Evolutionary conservation across 1,140 invertebrate species (phyloP), one percentile per base, ranked within the genome.

Genomic region (Megathymus violae): DNA sequence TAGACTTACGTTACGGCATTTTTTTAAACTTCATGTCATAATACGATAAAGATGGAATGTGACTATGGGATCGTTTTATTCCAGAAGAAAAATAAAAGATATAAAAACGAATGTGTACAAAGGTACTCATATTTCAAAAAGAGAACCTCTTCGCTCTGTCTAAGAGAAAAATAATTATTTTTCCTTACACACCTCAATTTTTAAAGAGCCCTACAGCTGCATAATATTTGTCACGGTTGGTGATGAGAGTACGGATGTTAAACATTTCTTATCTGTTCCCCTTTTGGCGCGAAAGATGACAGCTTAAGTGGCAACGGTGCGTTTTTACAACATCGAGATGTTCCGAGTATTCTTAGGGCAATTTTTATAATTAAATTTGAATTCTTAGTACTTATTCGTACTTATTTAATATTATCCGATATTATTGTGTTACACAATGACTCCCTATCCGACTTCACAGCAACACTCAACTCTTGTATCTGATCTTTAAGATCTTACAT

Each of bases 231-330:
- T 34, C 54, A 58, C 54, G 56, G 43, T 38, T 47, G 11, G 11
- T 25, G 54, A 47, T 34, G 11, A 52, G 43, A 59, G 56, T 25
- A 25, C 17, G 41, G 38, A 56, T 36, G 27, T 47, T n/a, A 36
- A 15, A 44, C 43, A 47, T 34, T 46, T 59, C 31, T 59, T 59
- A 59, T 59, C 56, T 59, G 43, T 59, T 22, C 43, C 56, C 56
- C 56, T 59, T 59, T 59, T 59, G 43, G 56, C 56, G 56, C 56
- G 56, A 59, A 59, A 47, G 38, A 47, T 59, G 56, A 27, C 56
- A 47, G 43, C 47, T 31, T 44, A 34, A 59, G 56, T 59, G 54
- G 54, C 10, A 15, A 10, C 6, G 22, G 40, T 58, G 52, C 11
- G 15, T 54, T 59, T 47, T 59, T 58, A 44, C 11, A 43, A 59